Evolutionary conservation across 1,140 invertebrate species (phyloP).

Genomic region (Ostrea edulis): DNA sequence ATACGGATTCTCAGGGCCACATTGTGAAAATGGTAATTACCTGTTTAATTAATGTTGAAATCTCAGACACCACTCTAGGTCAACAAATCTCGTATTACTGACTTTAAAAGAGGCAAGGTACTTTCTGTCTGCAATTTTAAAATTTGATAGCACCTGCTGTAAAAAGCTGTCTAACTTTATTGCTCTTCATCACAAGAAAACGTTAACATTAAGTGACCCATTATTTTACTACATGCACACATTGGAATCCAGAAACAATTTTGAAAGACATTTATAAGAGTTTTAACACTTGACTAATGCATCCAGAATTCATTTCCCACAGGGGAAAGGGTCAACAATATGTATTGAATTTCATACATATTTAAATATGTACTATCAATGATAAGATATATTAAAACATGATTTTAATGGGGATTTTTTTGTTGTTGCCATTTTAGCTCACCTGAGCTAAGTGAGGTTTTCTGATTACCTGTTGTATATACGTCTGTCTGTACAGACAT

Average conservation of each 20-base stretch:
- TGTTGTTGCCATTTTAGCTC: too few relatives aligned
- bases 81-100: background rate
- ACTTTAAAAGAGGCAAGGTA: background rate
- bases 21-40: slow-evolving; percentile 87
- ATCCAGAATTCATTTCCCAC: too few relatives aligned
- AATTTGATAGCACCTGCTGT: background rate
- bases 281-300: too few relatives aligned
- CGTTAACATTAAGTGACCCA: background rate
- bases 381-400: too few relatives aligned
- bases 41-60: background rate
- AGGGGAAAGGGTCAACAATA: too few relatives aligned
- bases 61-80: background rate
- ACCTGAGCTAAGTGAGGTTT: too few relatives aligned
- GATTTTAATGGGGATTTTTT: too few relatives aligned
- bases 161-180: background rate
- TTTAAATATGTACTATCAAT: too few relatives aligned
- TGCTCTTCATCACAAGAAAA: background rate
- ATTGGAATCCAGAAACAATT: background rate
- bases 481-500: too few relatives aligned
- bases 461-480: too few relatives aligned
- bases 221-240: background rate
- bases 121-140: background rate
- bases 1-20: slow-evolving; percentile 90
- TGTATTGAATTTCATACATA: too few relatives aligned
- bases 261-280: background rate